Base-by-base conservation (phyloP, 2,113 vertebrate genomes). In the Lutjanus erythropterus region DNA sequence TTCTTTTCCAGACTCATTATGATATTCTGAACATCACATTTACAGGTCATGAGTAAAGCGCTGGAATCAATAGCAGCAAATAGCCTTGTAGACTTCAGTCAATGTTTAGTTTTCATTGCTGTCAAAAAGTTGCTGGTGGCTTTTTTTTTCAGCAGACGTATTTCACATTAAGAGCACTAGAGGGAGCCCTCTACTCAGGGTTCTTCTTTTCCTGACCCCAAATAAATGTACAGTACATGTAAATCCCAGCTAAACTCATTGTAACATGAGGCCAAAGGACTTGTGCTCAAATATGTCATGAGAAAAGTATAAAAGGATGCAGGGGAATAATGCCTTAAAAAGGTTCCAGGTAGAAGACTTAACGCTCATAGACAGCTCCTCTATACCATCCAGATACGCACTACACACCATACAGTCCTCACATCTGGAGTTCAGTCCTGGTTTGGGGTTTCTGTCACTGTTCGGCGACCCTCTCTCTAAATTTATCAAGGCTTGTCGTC, bases 401-500 rank as follows among this genome's bases (percentile, higher is more conserved):
- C 35, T 4, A 47, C 60, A 50, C 6, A 65, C 35, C 41, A 55
- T n/a, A 35, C 8, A 33, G 39, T 25, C 19, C 33, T 49, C 59
- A 87, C 12, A 87, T 81, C 87, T 89, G 88, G 77, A 80, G 56
- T n/a, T 53, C 19, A 53, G 64, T 9, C 2, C 25, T 49, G 47
- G 61, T 60, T 44, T 56, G 27, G 33, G 49, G 60, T 27, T 73
- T 80, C 66, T 77, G 73, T 78, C 79, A 37, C 69, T 67, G 58
- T 86, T 86, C 71, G 44, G 52, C 82, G 78, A 75, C 74, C 79
- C 66, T 14, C 39, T 76, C 74, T 88, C 90, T 93, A 93, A 90
- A 91, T 82, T 90, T 92, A 91, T 60, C 84, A 59, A 71, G 52
- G 41, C 76, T 64, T 66, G 76, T 76, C 71, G 58, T 80, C 83